A percentile compares a stretch with the other conserved stretches of the same genome.
Conservation (phyloP, 1,140 invertebrate genomes). For the Zaprionus davidi region DNA sequence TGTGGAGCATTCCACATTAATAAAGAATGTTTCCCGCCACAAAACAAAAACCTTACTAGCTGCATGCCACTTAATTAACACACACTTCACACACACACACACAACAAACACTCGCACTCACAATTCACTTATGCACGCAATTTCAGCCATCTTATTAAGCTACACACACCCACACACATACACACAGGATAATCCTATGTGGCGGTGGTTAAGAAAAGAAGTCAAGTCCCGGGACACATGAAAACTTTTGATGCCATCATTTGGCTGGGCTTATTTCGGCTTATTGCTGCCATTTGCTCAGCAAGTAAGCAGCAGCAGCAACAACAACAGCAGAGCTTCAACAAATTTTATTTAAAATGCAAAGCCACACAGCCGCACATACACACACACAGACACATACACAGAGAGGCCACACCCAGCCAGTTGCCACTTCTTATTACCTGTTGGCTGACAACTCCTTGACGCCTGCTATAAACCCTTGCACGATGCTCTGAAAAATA, state of each 20-base stretch:
- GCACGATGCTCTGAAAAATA: slow-evolving; percentile 43
- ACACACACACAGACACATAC: slow-evolving; percentile 6
- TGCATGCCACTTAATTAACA: slow-evolving; percentile 72
- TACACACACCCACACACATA: slow-evolving; percentile 29
- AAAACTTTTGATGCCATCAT: slow-evolving; percentile 69
- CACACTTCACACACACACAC: slow-evolving; percentile 37
- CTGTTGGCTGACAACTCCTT: slow-evolving; percentile 61
- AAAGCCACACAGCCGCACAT: slow-evolving; percentile 46
- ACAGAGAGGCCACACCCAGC: background rate
- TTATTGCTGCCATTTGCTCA: slow-evolving; percentile 75
- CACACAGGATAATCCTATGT: slow-evolving; percentile 38
- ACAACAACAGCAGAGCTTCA: slow-evolving; percentile 32
- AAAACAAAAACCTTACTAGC: slow-evolving; percentile 23
- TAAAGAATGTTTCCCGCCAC: background rate
- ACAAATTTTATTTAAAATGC: slow-evolving; percentile 75
- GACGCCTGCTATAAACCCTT: slow-evolving; percentile 64
- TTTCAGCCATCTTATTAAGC: slow-evolving; percentile 46
- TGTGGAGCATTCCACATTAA: background rate
- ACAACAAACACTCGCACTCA: slow-evolving; percentile 55
- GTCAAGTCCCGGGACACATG: slow-evolving; percentile 53
- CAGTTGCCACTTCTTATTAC: slow-evolving; percentile 49
- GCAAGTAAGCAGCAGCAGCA: background rate
- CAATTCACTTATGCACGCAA: slow-evolving; percentile 39
- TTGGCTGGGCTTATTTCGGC: slow-evolving; percentile 67
- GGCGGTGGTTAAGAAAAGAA: slow-evolving; percentile 25